Conservation (phyloP, 2,797 vertebrate genomes). For the Phoeniculus purpureus region DNA sequence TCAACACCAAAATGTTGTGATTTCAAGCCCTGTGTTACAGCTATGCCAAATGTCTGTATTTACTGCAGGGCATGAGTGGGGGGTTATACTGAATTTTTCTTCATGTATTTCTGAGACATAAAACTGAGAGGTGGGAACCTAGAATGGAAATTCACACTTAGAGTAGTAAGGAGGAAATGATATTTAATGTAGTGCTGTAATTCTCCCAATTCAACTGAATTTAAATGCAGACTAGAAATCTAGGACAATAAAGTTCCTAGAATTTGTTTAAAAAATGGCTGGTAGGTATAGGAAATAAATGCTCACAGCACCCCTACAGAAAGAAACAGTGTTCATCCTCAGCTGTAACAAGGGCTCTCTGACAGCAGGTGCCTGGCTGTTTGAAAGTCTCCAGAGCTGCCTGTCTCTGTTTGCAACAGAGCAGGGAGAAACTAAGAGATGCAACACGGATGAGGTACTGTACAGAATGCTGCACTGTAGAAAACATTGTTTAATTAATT, state of each 20-base stretch:
- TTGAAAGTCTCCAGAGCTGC: fast-evolving
- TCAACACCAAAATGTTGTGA: neutral
- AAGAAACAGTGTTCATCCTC: fast-evolving
- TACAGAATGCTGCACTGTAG: neutral
- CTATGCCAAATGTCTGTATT: neutral
- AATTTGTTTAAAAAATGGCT: neutral
- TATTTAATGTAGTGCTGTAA: neutral
- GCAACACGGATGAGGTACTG: neutral
- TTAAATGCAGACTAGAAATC: neutral
- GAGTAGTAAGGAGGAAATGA: neutral
- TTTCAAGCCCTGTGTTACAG: neutral
- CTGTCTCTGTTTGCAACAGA: fast-evolving
- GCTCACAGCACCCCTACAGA: neutral
- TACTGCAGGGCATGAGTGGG: fast-evolving
- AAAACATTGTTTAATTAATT: neutral
- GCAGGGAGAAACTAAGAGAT: fast-evolving
- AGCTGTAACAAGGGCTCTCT: neutral
- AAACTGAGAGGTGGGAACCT: neutral
- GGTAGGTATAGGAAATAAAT: neutral
- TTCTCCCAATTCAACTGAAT: neutral
- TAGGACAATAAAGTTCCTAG: neutral
- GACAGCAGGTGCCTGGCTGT: neutral
- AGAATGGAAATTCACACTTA: neutral
- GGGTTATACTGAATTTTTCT: neutral
- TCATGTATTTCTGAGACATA: neutral